Evolutionary conservation across 2,797 vertebrate species (phyloP).

Genomic region (Tragelaphus eurycerus): DNA sequence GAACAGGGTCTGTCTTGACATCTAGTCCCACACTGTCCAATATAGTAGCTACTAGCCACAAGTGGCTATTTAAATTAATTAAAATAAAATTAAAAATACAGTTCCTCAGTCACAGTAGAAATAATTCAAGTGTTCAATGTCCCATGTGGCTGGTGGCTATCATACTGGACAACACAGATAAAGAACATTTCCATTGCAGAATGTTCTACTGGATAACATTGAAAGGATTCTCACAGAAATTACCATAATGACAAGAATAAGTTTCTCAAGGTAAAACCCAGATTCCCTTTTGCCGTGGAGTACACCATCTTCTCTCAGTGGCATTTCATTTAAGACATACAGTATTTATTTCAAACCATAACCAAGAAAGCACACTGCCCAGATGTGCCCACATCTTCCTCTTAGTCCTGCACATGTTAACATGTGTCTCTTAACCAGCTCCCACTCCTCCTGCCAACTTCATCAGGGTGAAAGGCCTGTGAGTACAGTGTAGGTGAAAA

Average conservation of each 20-base stretch:
- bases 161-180: neutral
- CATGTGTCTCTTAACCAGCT: neutral
- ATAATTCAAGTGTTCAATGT: neutral
- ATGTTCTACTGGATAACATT: neutral
- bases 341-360: neutral
- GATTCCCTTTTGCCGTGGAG: neutral
- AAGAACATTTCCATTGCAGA: neutral
- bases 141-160: neutral
- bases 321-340: neutral
- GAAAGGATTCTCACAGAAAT: neutral
- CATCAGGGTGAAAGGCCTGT: neutral
- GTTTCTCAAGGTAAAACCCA: slow-evolving; percentile 49
- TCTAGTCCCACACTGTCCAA: neutral
- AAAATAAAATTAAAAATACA: neutral
- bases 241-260: neutral
- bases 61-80: neutral
- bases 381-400: neutral
- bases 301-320: neutral
- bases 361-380: neutral
- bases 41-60: neutral
- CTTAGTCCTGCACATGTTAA: neutral
- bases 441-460: neutral
- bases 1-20: neutral
- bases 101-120: neutral
- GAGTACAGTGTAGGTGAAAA: neutral